phyloP scores from a whole-genome alignment of 2,797 vertebrate genomes.

The Leucoraja ocellata region DNA sequence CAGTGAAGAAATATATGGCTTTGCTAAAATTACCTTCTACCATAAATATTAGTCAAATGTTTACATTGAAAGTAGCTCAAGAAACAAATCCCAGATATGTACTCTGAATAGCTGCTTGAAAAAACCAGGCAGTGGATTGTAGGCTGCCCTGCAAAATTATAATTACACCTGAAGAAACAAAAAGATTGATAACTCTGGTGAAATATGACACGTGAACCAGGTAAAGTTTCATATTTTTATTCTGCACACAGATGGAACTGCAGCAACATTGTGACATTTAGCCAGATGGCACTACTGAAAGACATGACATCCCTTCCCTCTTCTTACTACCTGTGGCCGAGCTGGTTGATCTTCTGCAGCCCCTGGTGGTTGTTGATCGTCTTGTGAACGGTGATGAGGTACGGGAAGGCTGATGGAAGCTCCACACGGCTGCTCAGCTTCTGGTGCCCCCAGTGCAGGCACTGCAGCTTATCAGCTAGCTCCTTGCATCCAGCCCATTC shows the following conservation, averaged over 20 bases:
- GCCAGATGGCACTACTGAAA: not conserved
- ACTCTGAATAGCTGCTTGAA: not conserved
- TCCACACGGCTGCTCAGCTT: slow-evolving; percentile 62
- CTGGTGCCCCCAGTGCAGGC: slow-evolving; percentile 64
- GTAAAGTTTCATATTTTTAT: not conserved
- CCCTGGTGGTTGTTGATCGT: slow-evolving; percentile 62
- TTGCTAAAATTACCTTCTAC: too few relatives aligned
- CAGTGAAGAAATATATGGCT: too few relatives aligned
- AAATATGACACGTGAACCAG: not conserved
- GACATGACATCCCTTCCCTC: not conserved
- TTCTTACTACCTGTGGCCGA: slow-evolving; percentile 52
- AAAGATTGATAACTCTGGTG: not conserved
- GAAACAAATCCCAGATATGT: too few relatives aligned
- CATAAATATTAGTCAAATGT: too few relatives aligned
- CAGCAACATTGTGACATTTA: not conserved
- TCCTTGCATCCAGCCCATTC: slow-evolving; percentile 58
- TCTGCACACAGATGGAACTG: not conserved
- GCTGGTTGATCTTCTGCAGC: slow-evolving; percentile 63
- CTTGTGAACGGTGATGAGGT: slow-evolving; percentile 66
- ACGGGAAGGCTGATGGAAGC: slow-evolving; percentile 66
- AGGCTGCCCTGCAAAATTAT: not conserved
- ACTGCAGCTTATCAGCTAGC: slow-evolving; percentile 60
- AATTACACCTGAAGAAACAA: not conserved
- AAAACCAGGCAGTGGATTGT: not conserved
- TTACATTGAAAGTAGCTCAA: too few relatives aligned